A percentile compares a stretch with the other conserved stretches of the same genome.
Evolutionary conservation across 2,113 vertebrate species (phyloP).

Genomic region (Arothron firmamentum): DNA sequence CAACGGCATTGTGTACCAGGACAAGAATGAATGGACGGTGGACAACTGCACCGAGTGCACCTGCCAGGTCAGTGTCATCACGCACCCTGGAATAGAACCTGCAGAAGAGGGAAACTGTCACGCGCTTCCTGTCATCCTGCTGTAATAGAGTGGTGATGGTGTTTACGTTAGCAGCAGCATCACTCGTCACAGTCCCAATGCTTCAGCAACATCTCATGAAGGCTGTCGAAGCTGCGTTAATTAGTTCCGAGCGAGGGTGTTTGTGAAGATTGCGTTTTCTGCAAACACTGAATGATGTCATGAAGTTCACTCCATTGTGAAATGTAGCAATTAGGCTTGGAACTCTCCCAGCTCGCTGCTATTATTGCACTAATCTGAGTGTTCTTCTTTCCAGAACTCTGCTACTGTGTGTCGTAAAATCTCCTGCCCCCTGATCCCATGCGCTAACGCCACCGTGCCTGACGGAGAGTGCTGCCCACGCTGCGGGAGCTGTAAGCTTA

Average conservation of each 20-base stretch:
- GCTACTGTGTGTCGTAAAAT: constrained; percentile 92
- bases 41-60: constrained; percentile 95
- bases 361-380: constrained; percentile 34
- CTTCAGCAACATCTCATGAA: constrained; percentile 12
- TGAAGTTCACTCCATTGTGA: constrained; percentile 19
- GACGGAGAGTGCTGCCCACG: constrained; percentile 97
- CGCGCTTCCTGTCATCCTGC: constrained; percentile 15
- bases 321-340: constrained; percentile 46
- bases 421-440: constrained; percentile 93
- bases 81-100: constrained; percentile 34
- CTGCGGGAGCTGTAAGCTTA: constrained; percentile 85
- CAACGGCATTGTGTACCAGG: constrained; percentile 83
- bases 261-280: constrained; percentile 24
- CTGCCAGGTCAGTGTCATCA: constrained; percentile 83
- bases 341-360: constrained; percentile 27
- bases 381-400: constrained; percentile 81
- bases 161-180: constrained; percentile 30
- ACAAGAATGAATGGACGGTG: constrained; percentile 91
- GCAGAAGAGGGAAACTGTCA: constrained; percentile 9
- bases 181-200: constrained; percentile 16
- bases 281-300: constrained; percentile 33
- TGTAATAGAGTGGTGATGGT: constrained; percentile 38
- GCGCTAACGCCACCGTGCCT: constrained; percentile 90
- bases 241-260: constrained; percentile 34
- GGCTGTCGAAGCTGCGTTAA: constrained; percentile 30